Conservation (phyloP, 2,113 vertebrate genomes). For the Gymnarchus niloticus region DNA sequence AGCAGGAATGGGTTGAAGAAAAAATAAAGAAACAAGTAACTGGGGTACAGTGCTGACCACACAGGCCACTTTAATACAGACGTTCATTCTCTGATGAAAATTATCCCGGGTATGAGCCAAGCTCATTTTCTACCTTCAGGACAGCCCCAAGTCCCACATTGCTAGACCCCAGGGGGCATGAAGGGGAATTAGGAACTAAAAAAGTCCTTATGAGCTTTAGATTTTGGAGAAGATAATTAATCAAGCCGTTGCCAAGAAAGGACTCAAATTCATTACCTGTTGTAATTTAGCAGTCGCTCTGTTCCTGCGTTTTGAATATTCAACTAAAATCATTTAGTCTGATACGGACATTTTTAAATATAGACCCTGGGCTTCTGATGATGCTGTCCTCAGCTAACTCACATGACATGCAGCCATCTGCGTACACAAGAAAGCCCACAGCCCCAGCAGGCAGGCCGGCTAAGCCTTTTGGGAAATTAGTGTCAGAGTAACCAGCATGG, state of each 20-base stretch:
- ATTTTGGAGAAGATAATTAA: constrained; percentile 24
- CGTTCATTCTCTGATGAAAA: background rate
- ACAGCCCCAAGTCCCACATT: background rate
- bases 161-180: background rate
- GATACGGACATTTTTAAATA: background rate
- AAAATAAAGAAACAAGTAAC: background rate
- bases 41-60: background rate
- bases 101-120: background rate
- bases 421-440: background rate
- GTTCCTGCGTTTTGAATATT: background rate
- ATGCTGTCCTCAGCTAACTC: constrained; percentile 19
- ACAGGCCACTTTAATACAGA: background rate
- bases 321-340: background rate
- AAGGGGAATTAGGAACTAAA: constrained; percentile 18
- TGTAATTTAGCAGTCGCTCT: constrained; percentile 6
- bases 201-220: constrained; percentile 14
- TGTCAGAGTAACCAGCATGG: constrained; percentile 29
- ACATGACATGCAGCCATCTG: constrained; percentile 34
- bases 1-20: background rate
- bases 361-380: background rate
- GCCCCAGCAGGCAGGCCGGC: constrained; percentile 13
- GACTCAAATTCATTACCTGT: constrained; percentile 10
- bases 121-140: background rate
- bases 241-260: constrained; percentile 10
- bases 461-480: constrained; percentile 42